phyloP scores from a whole-genome alignment of 2,113 vertebrate genomes.

The Cyanoderma ruficeps region DNA sequence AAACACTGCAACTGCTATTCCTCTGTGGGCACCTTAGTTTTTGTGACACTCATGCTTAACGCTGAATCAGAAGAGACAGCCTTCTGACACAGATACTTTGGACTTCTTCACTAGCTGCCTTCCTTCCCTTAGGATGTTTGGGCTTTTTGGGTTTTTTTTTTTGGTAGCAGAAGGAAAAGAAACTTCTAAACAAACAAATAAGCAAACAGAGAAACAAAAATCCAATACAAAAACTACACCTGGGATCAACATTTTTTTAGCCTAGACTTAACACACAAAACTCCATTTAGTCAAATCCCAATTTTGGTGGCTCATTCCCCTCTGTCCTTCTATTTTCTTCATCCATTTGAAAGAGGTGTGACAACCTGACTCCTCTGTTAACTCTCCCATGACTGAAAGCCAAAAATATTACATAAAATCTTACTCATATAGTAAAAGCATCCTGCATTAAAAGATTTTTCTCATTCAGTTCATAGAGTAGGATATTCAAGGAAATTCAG shows the following conservation, averaged over 20 bases:
- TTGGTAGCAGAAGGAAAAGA: neutral
- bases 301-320: neutral
- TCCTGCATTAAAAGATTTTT: neutral
- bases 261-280: neutral
- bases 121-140: neutral
- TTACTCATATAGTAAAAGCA: neutral
- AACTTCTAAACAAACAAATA: neutral
- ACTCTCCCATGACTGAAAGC: neutral
- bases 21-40: slow-evolving; percentile 10
- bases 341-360: neutral
- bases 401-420: neutral
- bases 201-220: neutral
- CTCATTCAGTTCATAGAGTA: neutral
- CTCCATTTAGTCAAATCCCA: neutral
- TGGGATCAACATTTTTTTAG: neutral
- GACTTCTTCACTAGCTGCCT: neutral
- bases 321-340: neutral
- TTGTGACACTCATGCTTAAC: neutral
- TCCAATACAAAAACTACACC: neutral
- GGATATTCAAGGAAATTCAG: neutral
- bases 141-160: neutral
- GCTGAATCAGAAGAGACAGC: slow-evolving; percentile 36
- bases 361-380: neutral
- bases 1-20: slow-evolving; percentile 14
- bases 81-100: neutral